Evolutionary conservation across 2,113 vertebrate species (phyloP).

Genomic region (Pseudonaja textilis): DNA sequence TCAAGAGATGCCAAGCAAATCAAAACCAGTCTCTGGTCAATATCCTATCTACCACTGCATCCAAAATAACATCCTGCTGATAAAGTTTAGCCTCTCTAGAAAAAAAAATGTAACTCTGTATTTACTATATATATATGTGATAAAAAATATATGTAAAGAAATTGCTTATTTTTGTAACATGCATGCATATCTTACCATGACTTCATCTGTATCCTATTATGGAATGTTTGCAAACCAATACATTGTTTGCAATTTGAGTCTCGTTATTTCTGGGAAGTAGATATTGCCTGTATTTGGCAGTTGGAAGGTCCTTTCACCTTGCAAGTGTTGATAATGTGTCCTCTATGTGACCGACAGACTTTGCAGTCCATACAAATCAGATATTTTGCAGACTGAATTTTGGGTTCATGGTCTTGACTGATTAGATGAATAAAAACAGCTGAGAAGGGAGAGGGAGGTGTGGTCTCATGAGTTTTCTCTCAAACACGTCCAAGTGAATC

Average conservation of each 20-base stretch:
- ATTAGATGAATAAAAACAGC: neutral
- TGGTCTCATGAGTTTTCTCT: neutral
- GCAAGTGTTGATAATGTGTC: neutral
- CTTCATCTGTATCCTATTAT: neutral
- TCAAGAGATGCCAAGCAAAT: neutral
- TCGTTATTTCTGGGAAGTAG: neutral
- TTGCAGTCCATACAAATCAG: neutral
- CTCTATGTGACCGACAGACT: neutral
- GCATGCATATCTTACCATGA: too few relatives aligned
- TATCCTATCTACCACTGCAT: neutral
- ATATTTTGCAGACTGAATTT: neutral
- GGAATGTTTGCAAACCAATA: neutral
- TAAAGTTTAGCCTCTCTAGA: neutral
- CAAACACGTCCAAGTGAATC: neutral
- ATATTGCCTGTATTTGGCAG: neutral
- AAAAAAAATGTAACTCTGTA: neutral
- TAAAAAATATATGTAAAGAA: too few relatives aligned
- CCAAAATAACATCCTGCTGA: neutral
- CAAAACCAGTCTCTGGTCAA: constrained; percentile 3
- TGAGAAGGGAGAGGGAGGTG: neutral
- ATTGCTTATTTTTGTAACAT: too few relatives aligned
- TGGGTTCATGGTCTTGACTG: neutral
- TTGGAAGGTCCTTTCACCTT: neutral
- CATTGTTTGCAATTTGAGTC: neutral
- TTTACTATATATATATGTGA: too few relatives aligned